Conservation (phyloP, 2,888 invertebrate genomes). For the Ryuthela nishihirai region DNA sequence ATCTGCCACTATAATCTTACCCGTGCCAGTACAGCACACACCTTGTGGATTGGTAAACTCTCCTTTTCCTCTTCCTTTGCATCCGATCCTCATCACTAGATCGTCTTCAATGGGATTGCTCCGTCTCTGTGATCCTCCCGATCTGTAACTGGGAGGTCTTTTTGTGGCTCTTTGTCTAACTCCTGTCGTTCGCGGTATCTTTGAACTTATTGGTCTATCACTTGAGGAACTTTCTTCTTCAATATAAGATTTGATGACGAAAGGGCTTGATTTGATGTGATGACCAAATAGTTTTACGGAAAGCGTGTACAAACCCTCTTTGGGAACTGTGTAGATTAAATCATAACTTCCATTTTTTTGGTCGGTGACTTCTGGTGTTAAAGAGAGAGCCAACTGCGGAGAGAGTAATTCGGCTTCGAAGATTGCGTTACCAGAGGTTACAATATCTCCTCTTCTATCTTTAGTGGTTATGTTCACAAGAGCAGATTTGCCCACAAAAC, state of each 20-base stretch:
- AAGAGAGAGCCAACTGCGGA: slow-evolving; percentile 42
- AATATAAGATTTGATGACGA: slow-evolving; percentile 48
- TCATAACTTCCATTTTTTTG: slow-evolving; percentile 51
- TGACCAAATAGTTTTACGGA: slow-evolving; percentile 51
- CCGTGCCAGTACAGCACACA: slow-evolving; percentile 49
- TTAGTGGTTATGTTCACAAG: slow-evolving; percentile 51
- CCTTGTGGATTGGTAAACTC: slow-evolving; percentile 58
- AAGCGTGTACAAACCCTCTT: slow-evolving; percentile 51
- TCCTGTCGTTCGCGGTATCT: slow-evolving; percentile 49
- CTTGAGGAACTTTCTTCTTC: slow-evolving; percentile 45
- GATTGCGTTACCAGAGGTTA: slow-evolving; percentile 48
- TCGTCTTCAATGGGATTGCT: slow-evolving; percentile 54
- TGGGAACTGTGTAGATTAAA: slow-evolving; percentile 50
- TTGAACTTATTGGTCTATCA: slow-evolving; percentile 46
- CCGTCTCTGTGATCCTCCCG: slow-evolving; percentile 50
- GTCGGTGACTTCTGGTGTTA: slow-evolving; percentile 47
- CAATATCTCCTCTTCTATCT: slow-evolving; percentile 49
- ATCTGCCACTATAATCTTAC: slow-evolving; percentile 54
- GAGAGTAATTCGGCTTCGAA: slow-evolving; percentile 46
- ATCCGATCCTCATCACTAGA: slow-evolving; percentile 53
- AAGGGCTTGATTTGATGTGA: slow-evolving; percentile 53
- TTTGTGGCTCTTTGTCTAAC: slow-evolving; percentile 51
- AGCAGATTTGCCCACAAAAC: slow-evolving; percentile 48
- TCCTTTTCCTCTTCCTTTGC: slow-evolving; percentile 54
- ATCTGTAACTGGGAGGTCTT: slow-evolving; percentile 51